These are phyloP conservation scores for Botia kubotai DNA, from an alignment of 2,797 vertebrate species.

Conservation along the genomic window DNA sequence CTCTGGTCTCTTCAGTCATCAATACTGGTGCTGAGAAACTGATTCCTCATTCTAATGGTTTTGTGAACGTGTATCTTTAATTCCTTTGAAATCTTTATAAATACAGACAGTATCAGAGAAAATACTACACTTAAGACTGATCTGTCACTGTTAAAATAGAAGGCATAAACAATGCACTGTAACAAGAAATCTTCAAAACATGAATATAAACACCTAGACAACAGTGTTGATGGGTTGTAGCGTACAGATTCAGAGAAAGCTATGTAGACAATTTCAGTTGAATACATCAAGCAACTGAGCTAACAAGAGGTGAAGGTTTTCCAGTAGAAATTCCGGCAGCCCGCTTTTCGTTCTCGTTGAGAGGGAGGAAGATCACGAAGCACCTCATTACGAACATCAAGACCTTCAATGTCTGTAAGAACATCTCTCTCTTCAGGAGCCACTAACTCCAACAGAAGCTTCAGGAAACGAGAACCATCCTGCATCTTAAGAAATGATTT, in stretches of 20 bases:
- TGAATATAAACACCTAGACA: not conserved
- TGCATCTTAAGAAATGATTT: constrained; percentile 49
- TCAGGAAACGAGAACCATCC: constrained; percentile 69
- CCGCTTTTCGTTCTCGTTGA: constrained; percentile 78
- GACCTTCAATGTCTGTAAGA: constrained; percentile 50
- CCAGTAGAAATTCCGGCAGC: constrained; percentile 85
- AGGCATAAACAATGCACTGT: not conserved
- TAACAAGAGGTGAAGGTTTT: constrained; percentile 85
- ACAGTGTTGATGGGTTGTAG: not conserved
- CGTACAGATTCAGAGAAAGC: not conserved
- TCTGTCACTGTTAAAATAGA: not conserved
- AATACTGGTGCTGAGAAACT: not conserved
- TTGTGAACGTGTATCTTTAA: no score
- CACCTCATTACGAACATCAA: constrained; percentile 60
- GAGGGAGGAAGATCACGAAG: constrained; percentile 71
- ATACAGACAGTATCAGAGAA: not conserved
- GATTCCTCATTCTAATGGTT: no score
- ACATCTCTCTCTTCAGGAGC: constrained; percentile 37
- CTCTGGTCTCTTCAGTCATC: not conserved
- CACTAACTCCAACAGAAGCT: constrained; percentile 63
- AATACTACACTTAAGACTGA: not conserved
- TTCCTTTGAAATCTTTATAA: not conserved
- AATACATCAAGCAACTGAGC: not conserved
- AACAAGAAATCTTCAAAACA: not conserved
- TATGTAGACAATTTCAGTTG: not conserved